Evolutionary conservation across 1,140 invertebrate species (phyloP), one percentile per base, ranked within the genome.

Genomic region (Leptoteleia sp.): DNA sequence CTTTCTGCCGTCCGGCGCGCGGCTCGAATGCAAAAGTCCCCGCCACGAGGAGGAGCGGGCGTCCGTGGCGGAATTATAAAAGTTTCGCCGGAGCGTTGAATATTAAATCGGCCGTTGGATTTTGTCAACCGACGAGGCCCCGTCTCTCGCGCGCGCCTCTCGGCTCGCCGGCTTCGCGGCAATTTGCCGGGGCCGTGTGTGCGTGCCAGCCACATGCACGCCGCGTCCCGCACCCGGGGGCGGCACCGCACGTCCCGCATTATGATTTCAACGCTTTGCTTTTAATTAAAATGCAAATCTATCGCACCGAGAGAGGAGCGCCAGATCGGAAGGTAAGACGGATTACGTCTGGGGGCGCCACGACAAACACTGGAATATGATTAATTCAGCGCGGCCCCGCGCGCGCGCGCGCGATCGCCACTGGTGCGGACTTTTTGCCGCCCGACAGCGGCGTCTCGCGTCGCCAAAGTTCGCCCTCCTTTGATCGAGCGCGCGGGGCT

Each of bases 241-340:
- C 84, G 82, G 75, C 82, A 80, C 82, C 85, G 81, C 85, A 85
- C 84, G 87, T 88, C 90, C 88, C 87, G 90, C 89, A 91, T 91
- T 91, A 91, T 91, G 90, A 91, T 91, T 91, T 90, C 91, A 90
- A 86, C 89, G 90, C 91, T 91, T 89, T 88, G 88, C 88, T 90
- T 89, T 90, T 91, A 91, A 91, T 92, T 91, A 91, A 92, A 91
- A 92, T 92, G 91, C 91, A 92, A 92, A 91, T 92, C 90, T 90
- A 86, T 88, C 87, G 86, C 81, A 81, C 73, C 72, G n/a, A n/a
- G 29, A 80, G 81, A 76, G 81, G 82, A 87, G 87, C 76, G 89
- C 90, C 83, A 85, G 83, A 87, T 85, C 83, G 83, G 81, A 83
- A 89, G 87, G 87, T 89, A 89, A 89, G 88, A 89, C 87, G 88